phyloP scores from a whole-genome alignment of 1,140 invertebrate genomes.

The Drosophila navojoa region DNA sequence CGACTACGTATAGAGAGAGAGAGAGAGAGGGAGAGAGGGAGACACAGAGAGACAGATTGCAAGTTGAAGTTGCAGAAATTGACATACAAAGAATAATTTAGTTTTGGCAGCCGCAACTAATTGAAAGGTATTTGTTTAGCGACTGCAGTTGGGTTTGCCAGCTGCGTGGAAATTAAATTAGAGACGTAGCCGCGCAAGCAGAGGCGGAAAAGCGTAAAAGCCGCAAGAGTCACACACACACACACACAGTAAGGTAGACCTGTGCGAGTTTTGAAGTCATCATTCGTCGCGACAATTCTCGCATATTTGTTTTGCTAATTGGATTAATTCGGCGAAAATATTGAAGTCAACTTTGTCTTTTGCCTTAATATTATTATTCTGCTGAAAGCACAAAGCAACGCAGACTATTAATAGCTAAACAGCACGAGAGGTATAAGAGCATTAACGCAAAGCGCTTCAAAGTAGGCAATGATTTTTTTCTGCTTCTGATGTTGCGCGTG shows the following conservation, averaged over 20 bases:
- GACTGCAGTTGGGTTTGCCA: conserved; percentile 41
- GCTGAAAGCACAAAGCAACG: neutral
- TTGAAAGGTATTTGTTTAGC: conserved; percentile 67
- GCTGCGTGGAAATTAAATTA: conserved; percentile 50
- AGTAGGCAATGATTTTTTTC: conserved; percentile 12
- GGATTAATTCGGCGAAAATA: conserved; percentile 62
- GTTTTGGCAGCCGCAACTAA: conserved; percentile 61
- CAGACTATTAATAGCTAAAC: neutral
- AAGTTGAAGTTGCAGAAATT: conserved; percentile 22
- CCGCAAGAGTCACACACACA: conserved; percentile 36
- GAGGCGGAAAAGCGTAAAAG: conserved; percentile 17
- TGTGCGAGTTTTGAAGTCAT: conserved; percentile 3
- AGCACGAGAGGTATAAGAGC: neutral
- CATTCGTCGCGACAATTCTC: conserved; percentile 30
- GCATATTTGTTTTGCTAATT: conserved; percentile 60
- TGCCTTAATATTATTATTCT: conserved; percentile 25
- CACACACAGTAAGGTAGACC: neutral
- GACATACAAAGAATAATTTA: conserved; percentile 57
- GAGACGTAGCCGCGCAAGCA: conserved; percentile 20
- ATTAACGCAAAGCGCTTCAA: neutral
- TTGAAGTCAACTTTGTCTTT: conserved; percentile 36
- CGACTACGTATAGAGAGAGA: neutral
- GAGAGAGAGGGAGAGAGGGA: too few relatives aligned
- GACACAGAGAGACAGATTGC: neutral
- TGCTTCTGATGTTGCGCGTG: conserved; percentile 8